Evolutionary conservation across 1,140 invertebrate genomes (phyloP).

Genomic region (Rhyzopertha dominica): DNA sequence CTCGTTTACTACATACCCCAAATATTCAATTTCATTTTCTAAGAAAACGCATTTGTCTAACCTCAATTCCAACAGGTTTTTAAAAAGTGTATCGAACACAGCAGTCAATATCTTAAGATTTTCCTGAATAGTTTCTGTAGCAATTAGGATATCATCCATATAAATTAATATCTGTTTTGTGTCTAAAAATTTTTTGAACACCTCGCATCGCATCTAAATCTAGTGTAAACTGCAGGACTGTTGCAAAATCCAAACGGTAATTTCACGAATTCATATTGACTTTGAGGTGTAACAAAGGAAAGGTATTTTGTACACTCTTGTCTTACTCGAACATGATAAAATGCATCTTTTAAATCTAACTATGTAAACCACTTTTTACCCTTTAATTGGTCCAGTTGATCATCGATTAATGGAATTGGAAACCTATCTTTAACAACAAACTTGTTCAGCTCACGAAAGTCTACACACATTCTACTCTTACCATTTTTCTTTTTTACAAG

Average conservation of each 20-base stretch:
- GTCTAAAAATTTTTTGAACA: constrained; percentile 15
- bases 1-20: constrained; percentile 12
- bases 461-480: constrained; percentile 44
- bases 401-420: constrained; percentile 23
- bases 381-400: constrained; percentile 18
- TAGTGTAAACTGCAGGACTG: constrained; percentile 4
- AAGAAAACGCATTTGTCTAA: constrained; percentile 22
- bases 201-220: constrained; percentile 11
- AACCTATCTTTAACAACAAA: constrained; percentile 30
- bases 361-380: constrained; percentile 22
- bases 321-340: constrained; percentile 24
- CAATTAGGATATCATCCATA: constrained; percentile 15
- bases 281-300: constrained; percentile 21
- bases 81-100: constrained; percentile 13
- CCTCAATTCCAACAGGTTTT: constrained; percentile 15
- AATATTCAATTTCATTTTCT: constrained; percentile 11
- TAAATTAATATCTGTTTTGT: constrained; percentile 13
- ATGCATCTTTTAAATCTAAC: constrained; percentile 36
- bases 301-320: constrained; percentile 22
- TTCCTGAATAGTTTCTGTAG: constrained; percentile 4
- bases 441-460: constrained; percentile 48
- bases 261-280: constrained; percentile 24
- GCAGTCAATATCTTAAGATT: constrained; percentile 8
- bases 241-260: constrained; percentile 25
- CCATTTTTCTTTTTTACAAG: constrained; percentile 36